phyloP scores from a whole-genome alignment of 1,140 invertebrate species.

The Heliconius himera region DNA sequence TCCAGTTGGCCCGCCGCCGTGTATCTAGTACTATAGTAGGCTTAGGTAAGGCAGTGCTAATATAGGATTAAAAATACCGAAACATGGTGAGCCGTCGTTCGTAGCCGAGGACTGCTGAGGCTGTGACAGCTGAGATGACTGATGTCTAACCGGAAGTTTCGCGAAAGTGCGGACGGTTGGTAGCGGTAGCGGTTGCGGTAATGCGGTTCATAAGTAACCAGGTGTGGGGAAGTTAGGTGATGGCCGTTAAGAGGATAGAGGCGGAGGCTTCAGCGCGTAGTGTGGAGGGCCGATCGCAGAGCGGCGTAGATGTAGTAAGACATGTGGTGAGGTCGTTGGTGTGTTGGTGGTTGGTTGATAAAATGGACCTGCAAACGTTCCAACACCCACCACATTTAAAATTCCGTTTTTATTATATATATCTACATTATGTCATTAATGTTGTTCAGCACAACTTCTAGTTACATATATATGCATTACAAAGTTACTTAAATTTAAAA shows the following conservation, averaged over 20 bases:
- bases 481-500: neutral
- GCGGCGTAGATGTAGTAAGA: conserved; percentile 75
- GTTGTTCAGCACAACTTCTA: conserved; percentile 4
- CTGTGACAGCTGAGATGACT: conserved; percentile 65
- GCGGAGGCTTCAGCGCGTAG: conserved; percentile 72
- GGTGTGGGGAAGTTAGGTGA: conserved; percentile 61
- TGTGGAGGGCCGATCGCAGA: conserved; percentile 71
- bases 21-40: conserved; percentile 30
- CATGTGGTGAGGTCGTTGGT: conserved; percentile 79
- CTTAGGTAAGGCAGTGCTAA: conserved; percentile 75
- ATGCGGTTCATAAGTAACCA: conserved; percentile 32
- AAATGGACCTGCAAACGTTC: conserved; percentile 81
- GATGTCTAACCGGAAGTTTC: conserved; percentile 65
- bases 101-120: conserved; percentile 66
- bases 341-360: conserved; percentile 81
- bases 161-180: conserved; percentile 58
- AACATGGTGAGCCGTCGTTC: conserved; percentile 70
- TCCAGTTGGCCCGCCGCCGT: conserved; percentile 6
- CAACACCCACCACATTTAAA: conserved; percentile 81
- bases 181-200: conserved; percentile 64
- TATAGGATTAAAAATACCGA: conserved; percentile 79
- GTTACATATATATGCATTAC: neutral
- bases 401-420: conserved; percentile 51
- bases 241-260: conserved; percentile 66
- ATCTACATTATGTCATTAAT: neutral